These are phyloP conservation scores for Drosophila kohkoa DNA, from an alignment of 1,140 invertebrate genomes.

Conservation along the genomic window DNA sequence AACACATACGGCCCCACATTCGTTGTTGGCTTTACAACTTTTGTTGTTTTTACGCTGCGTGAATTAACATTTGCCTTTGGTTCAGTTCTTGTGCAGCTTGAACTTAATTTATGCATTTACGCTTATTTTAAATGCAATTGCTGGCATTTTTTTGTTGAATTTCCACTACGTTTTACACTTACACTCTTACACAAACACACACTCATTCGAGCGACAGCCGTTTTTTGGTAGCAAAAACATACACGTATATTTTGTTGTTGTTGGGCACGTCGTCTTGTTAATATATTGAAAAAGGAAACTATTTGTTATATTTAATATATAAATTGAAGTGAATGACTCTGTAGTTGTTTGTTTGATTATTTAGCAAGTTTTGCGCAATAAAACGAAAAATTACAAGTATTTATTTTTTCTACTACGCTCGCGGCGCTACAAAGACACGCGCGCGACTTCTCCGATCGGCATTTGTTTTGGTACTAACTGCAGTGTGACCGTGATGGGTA, in stretches of 20 bases:
- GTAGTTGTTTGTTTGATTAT: conserved; percentile 34
- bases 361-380: conserved; percentile 24
- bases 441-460: conserved; percentile 46
- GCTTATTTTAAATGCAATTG: conserved; percentile 37
- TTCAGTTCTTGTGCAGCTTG: conserved; percentile 43
- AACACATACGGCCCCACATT: conserved; percentile 30
- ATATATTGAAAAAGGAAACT: conserved; percentile 4
- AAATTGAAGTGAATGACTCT: conserved; percentile 23
- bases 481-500: conserved; percentile 29
- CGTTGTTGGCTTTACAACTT: conserved; percentile 34
- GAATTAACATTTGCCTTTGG: conserved; percentile 54
- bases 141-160: conserved; percentile 31
- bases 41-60: conserved; percentile 44
- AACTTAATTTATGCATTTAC: conserved; percentile 44
- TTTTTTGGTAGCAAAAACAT: conserved; percentile 37
- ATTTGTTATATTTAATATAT: conserved; percentile 1
- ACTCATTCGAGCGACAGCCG: conserved; percentile 18
- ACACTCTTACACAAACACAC: conserved; percentile 28
- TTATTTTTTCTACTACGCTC: conserved; percentile 45
- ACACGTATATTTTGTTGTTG: conserved; percentile 10
- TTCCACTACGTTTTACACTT: conserved; percentile 33
- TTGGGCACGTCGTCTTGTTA: conserved; percentile 7
- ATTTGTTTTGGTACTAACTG: conserved; percentile 61
- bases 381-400: conserved; percentile 32
- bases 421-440: conserved; percentile 51